Percentiles rank a stretch among this genome's conserved stretches.
These are phyloP conservation scores for Paragorgia papillata DNA, from an alignment of 92 coral and sea anemone genomes.

Conservation along the genomic window DNA sequence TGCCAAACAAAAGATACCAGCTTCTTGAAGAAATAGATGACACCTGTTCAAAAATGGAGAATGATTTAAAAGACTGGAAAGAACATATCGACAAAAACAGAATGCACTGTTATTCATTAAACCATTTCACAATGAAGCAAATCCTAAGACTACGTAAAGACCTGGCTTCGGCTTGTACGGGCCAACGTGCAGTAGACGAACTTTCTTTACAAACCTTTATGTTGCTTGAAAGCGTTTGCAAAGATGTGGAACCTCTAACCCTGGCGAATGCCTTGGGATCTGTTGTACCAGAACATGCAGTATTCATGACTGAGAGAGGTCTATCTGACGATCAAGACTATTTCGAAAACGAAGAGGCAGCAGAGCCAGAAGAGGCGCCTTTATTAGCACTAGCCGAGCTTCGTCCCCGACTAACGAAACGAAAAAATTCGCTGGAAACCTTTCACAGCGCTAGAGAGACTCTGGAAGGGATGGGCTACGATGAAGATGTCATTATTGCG, in stretches of 20 bases:
- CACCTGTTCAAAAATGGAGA: slow-evolving; percentile 58
- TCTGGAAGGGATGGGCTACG: too few species aligned
- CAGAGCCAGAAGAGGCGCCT: slow-evolving; percentile 40
- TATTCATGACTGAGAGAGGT: neutral
- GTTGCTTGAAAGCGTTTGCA: slow-evolving; percentile 71
- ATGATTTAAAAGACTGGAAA: neutral
- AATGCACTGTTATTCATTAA: slow-evolving; percentile 38
- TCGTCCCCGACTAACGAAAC: too few species aligned
- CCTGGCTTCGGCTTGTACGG: slow-evolving; percentile 60
- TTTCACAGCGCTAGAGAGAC: too few species aligned
- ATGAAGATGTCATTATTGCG: too few species aligned
- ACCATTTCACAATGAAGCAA: slow-evolving; percentile 65
- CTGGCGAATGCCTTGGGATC: slow-evolving; percentile 24
- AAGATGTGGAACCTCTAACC: slow-evolving; percentile 56
- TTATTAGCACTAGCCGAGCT: neutral
- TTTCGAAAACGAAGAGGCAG: neutral
- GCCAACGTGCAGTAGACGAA: slow-evolving; percentile 25
- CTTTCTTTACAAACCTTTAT: slow-evolving; percentile 64
- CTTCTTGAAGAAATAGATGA: slow-evolving; percentile 34
- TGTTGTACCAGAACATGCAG: neutral
- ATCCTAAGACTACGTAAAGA: slow-evolving; percentile 63
- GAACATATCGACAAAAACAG: slow-evolving; percentile 52
- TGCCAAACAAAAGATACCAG: slow-evolving; percentile 15
- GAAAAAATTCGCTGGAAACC: too few species aligned
- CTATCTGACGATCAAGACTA: neutral